Evolutionary conservation across 2,113 vertebrate genomes (phyloP).

Genomic region (Acrocephalus arundinaceus): DNA sequence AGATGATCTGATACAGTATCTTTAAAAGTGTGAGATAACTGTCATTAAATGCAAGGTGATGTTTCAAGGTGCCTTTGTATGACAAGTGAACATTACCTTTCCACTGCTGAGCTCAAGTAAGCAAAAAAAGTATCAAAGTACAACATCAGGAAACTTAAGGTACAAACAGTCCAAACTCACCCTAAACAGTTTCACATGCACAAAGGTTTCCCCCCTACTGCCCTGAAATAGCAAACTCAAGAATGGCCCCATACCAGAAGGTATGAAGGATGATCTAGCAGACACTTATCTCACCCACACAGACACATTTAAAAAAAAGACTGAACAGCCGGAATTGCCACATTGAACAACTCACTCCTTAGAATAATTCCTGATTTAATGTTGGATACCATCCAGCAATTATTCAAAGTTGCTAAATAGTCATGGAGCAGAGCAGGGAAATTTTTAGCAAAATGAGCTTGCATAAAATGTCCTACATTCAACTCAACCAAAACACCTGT

Average conservation of each 20-base stretch:
- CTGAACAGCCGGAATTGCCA: not conserved
- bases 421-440: not conserved
- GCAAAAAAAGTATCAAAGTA: not conserved
- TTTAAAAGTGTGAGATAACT: not conserved
- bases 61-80: constrained; percentile 17
- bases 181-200: not conserved
- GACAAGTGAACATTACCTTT: not conserved
- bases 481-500: not conserved
- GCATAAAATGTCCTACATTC: not conserved
- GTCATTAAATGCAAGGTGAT: not conserved
- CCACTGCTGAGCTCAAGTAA: not conserved
- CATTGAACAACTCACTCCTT: not conserved
- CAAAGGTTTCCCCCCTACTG: not conserved
- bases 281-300: constrained; percentile 51
- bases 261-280: constrained; percentile 38
- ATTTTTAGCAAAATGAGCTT: not conserved
- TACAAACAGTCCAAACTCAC: not conserved
- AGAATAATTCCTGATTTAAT: constrained; percentile 11
- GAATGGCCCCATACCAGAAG: constrained; percentile 29
- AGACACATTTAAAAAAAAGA: not conserved
- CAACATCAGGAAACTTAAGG: not conserved
- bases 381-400: not conserved
- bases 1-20: not conserved
- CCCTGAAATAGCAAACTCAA: constrained; percentile 10
- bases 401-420: not conserved